These are phyloP conservation scores for Nannobrachium achirus DNA, from an alignment of 2,113 vertebrate species.

Conservation along the genomic window DNA sequence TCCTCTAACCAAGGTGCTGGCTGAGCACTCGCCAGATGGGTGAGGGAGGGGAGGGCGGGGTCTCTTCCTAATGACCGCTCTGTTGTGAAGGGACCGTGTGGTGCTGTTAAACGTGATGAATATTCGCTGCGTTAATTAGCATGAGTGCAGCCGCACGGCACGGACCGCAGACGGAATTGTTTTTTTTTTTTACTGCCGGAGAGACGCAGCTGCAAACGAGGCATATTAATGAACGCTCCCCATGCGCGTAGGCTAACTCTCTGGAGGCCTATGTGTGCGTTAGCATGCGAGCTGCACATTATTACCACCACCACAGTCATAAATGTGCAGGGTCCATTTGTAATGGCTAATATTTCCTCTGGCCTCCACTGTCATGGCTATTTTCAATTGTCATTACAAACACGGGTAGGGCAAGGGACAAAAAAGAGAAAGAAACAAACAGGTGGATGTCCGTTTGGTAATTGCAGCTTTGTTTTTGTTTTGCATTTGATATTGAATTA, in stretches of 20 bases:
- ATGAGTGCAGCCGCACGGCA: slow-evolving; percentile 63
- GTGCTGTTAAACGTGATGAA: slow-evolving; percentile 70
- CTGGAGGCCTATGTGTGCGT: slow-evolving; percentile 24
- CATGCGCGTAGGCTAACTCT: slow-evolving; percentile 8
- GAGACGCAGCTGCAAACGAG: slow-evolving; percentile 59
- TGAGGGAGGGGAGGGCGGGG: slow-evolving; percentile 2
- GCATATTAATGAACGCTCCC: slow-evolving; percentile 58
- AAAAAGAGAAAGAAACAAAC: too few relatives aligned
- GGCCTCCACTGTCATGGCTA: too few relatives aligned
- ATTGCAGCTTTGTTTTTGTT: too few relatives aligned
- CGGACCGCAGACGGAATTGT: slow-evolving; percentile 51
- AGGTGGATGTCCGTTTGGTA: too few relatives aligned
- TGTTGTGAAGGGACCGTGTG: slow-evolving; percentile 66
- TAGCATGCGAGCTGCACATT: slow-evolving; percentile 21
- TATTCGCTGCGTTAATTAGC: slow-evolving; percentile 70
- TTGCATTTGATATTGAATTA: too few relatives aligned
- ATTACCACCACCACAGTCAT: not conserved
- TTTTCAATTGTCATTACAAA: too few relatives aligned
- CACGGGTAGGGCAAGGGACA: too few relatives aligned
- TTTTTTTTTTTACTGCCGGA: slow-evolving; percentile 46
- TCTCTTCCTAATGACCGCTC: slow-evolving; percentile 50
- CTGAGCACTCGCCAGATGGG: slow-evolving; percentile 27
- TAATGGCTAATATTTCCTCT: too few relatives aligned
- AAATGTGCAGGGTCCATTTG: not conserved
- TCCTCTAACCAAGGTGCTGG: slow-evolving; percentile 63